These are phyloP conservation scores for Chelonus formosanus DNA, from an alignment of 2,888 invertebrate genomes.

Conservation along the genomic window DNA sequence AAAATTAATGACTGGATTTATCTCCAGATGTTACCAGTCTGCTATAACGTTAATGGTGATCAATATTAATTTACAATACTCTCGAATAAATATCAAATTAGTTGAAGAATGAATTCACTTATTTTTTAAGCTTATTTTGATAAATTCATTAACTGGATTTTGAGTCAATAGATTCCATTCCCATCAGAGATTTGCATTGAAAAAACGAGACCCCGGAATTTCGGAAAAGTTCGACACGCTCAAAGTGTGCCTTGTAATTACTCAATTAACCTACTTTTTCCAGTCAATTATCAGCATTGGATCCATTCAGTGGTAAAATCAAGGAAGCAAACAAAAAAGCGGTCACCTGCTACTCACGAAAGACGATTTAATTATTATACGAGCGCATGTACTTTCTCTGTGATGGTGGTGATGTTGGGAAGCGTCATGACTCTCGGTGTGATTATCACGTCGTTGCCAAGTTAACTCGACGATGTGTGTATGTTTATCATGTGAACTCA, in stretches of 20 bases:
- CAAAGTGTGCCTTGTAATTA: conserved; percentile 22
- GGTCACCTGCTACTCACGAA: conserved; percentile 28
- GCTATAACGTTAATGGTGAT: no score
- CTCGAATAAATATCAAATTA: no score
- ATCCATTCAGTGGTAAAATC: conserved; percentile 26
- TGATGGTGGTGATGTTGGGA: conserved; percentile 16
- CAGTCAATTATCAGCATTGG: conserved; percentile 28
- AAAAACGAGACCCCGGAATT: background rate
- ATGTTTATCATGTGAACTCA: conserved; percentile 25
- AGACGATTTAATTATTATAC: conserved; percentile 33
- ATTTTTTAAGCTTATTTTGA: no score
- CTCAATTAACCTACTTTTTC: conserved; percentile 37
- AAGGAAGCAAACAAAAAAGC: conserved; percentile 22
- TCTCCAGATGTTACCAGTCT: no score
- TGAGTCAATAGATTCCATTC: no score
- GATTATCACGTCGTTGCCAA: conserved; percentile 34
- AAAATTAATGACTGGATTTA: no score
- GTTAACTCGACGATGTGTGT: conserved; percentile 10
- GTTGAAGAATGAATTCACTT: no score
- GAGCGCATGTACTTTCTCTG: conserved; percentile 22
- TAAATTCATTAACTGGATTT: no score
- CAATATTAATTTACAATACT: no score
- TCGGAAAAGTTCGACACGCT: background rate
- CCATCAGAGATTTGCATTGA: no score
- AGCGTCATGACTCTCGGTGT: conserved; percentile 28